These are phyloP conservation scores for Anarrhichthys ocellatus DNA, from an alignment of 2,113 vertebrate genomes.

Conservation along the genomic window DNA sequence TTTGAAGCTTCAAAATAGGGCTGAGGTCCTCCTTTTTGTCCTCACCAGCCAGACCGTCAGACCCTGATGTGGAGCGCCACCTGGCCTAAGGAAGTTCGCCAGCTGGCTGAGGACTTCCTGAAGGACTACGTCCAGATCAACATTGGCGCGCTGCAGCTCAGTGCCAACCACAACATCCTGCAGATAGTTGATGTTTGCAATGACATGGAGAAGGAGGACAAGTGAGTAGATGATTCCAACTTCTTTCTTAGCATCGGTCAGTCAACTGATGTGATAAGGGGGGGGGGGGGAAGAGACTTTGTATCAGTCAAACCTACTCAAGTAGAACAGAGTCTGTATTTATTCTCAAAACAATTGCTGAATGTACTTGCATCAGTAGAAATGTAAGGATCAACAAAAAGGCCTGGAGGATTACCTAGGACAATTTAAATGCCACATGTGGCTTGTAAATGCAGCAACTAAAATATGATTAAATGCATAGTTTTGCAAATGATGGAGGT, in stretches of 20 bases:
- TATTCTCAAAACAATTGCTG: not conserved
- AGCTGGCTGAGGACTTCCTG: conserved; percentile 96
- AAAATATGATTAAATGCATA: not conserved
- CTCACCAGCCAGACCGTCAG: conserved; percentile 91
- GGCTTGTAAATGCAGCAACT: too few species aligned
- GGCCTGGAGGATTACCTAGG: not conserved
- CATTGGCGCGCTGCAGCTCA: conserved; percentile 94
- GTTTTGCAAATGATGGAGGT: not conserved
- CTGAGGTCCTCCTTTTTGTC: not conserved
- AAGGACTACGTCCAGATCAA: conserved; percentile 98
- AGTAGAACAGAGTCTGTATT: not conserved
- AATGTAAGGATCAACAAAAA: not conserved
- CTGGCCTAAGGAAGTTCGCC: conserved; percentile 99
- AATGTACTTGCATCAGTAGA: not conserved
- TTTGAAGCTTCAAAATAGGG: not conserved
- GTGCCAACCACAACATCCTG: conserved; percentile 99
- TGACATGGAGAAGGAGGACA: conserved; percentile 97
- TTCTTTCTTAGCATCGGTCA: not conserved
- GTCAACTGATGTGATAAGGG: not conserved
- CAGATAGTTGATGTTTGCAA: conserved; percentile 99
- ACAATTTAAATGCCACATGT: not conserved
- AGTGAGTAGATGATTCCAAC: conserved; percentile 79
- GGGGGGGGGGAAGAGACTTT: not conserved
- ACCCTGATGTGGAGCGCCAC: conserved; percentile 99
- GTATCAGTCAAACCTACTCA: not conserved